Evolutionary conservation across 2,113 vertebrate species (phyloP), one percentile per base, ranked within the genome.

Genomic region (Engystomops pustulosus): DNA sequence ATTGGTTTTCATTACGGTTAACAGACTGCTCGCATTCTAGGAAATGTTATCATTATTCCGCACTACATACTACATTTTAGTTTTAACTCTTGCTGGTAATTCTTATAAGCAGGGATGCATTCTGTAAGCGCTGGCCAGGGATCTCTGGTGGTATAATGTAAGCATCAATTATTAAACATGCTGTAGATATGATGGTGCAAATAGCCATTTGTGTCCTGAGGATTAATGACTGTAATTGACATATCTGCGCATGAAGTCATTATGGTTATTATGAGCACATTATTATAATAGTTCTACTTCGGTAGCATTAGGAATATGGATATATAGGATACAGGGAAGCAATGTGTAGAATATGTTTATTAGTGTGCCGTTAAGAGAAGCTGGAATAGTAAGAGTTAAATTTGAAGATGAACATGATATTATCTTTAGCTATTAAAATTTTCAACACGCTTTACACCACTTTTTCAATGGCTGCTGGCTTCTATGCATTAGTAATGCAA

Each of bases 1-100:
- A 65, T 34, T 74, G 49, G 53, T 75, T 83, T 83, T 83, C 53
- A 74, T 83, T 74, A 65, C 62, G 55, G 72, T 41, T 62, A 75
- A 83, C 41, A 58, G n/a, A 45, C 44, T 83, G 70, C 25, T 62
- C n/a, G 44, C 18, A 80, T 80, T 32, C 14, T 45, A 36, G 34
- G 65, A 69, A 80, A 34, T 67, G 20, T n/a, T 27, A 74, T 49
- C 23, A 6, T 7, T 4, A 34, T 32, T 27, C 1, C 60, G 25
- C 25, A 18, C 71, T 27, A 11, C 34, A n/a, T 38, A 25, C 12
- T n/a, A 18, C 14, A 20, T 4, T 11, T 70, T 36, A 25, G 25
- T 51, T 51, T 75, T 51, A 53, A 53, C 47, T 51, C 72, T 18
- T 34, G n/a, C n/a, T n/a, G n/a, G n/a, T n/a, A n/a, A n/a, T n/a